These are phyloP conservation scores for Tromatobia lineatoria DNA, from an alignment of 2,888 invertebrate species.

Conservation along the genomic window DNA sequence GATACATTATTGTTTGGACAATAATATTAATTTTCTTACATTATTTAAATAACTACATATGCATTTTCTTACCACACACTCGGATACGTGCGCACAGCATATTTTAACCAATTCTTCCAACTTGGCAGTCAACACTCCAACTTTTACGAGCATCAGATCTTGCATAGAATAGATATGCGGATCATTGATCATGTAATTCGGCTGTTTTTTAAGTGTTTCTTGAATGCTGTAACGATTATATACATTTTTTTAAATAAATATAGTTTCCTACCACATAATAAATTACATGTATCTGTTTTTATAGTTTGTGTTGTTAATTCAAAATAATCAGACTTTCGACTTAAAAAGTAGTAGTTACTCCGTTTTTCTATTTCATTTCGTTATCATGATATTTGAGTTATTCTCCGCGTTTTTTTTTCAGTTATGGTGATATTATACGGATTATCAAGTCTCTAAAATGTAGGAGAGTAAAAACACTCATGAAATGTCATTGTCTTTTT, in stretches of 20 bases:
- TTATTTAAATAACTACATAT: no score
- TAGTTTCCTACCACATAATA: background rate
- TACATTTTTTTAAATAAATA: background rate
- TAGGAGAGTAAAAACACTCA: no score
- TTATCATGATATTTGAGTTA: no score
- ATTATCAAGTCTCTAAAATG: background rate
- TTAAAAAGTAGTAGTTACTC: no score
- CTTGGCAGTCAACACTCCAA: slow-evolving; percentile 87
- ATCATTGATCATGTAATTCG: slow-evolving; percentile 88
- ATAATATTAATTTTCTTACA: slow-evolving; percentile 77
- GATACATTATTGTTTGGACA: no score
- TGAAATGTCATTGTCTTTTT: no score
- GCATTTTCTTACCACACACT: slow-evolving; percentile 86
- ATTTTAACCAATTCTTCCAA: slow-evolving; percentile 87
- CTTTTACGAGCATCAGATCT: slow-evolving; percentile 89
- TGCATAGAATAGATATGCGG: slow-evolving; percentile 91
- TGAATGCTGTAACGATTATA: slow-evolving; percentile 86
- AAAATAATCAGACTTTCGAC: no score
- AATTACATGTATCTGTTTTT: background rate
- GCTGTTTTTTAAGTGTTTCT: slow-evolving; percentile 87
- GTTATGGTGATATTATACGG: slow-evolving; percentile 10
- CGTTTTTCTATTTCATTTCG: no score
- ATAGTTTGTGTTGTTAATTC: background rate
- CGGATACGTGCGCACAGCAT: slow-evolving; percentile 88
- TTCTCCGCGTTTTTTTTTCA: no score